Evolutionary conservation across 2,888 invertebrate genomes (phyloP), one percentile per base, ranked within the genome.

Genomic region (Drosophila aldrichi): DNA sequence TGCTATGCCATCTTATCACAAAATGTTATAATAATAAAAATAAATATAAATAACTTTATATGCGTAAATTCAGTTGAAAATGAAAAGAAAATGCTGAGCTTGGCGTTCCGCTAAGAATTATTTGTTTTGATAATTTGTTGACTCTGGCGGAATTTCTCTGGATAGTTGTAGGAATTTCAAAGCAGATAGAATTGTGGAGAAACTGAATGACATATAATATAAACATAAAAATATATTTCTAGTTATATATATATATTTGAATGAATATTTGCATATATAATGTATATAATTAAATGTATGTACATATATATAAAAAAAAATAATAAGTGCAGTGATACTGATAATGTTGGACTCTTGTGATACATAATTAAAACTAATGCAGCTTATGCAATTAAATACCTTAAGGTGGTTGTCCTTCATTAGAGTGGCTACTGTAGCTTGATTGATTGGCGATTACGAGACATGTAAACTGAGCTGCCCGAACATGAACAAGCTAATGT

Each of bases 381-480:
- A 38, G 41, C 22, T 43, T 48, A 41, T 36, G 34, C 25, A 41
- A 69, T 29, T n/a, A 38, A 72, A 67, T 55, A 59, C 16, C 43
- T 43, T n/a, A 12, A 34, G 7, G 29, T n/a, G 44, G 12, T 20
- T 57, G 59, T 52, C 69, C 32, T 46, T 5, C 40, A 56, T 34
- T 32, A 20, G 49, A 49, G 49, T 49, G 14, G 12, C 48, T 48
- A 22, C 63, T 51, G 55, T 46, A 59, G 20, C 59, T 81, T 79
- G 79, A 84, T 82, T 82, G 84, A 77, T 78, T 61, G 73, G 55
- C 46, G 67, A 73, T 63, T 61, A 49, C 55, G 66, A 62, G 58
- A 20, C 51, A 52, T 64, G 46, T 68, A 63, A 78, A 22, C 14
- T 34, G 49, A 49, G 49, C 49, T 32, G 32, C 32, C 20, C 7